Percentiles rank a stretch among this genome's conserved stretches.
Conservation (phyloP, 2,888 invertebrate genomes). For the Anoplius nigerrimus region DNA sequence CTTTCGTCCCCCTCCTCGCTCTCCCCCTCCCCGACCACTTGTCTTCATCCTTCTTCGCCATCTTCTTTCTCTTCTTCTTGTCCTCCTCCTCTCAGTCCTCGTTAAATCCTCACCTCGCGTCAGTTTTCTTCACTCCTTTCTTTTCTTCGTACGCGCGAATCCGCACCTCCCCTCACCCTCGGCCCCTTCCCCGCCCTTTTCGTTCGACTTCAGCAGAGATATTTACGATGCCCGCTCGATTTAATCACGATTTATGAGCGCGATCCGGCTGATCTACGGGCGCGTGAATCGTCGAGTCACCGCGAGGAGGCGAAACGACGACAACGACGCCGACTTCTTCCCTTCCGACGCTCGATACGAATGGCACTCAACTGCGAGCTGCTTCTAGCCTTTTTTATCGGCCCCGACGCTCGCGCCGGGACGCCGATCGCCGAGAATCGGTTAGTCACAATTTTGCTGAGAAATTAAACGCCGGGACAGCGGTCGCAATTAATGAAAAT, state of each 20-base stretch:
- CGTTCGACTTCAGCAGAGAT: constrained; percentile 26
- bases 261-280: constrained; percentile 44
- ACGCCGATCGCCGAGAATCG: not conserved
- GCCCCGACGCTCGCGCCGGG: constrained; percentile 25
- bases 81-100: not conserved
- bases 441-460: too few species aligned
- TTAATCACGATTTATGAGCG: constrained; percentile 54
- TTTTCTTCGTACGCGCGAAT: not conserved
- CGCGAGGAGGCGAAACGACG: constrained; percentile 30
- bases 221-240: constrained; percentile 49
- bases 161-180: not conserved
- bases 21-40: too few species aligned
- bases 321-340: constrained; percentile 25
- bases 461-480: too few species aligned
- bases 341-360: constrained; percentile 36
- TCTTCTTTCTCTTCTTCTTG: constrained; percentile 6
- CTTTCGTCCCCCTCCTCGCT: not conserved
- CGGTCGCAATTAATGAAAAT: too few species aligned
- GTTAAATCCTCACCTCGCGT: constrained; percentile 13
- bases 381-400: constrained; percentile 23
- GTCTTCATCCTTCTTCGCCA: too few species aligned
- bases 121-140: not conserved
- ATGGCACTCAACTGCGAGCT: constrained; percentile 8
- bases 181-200: constrained; percentile 3
- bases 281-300: constrained; percentile 44